Percentiles rank a stretch among this genome's conserved stretches.
Conservation (phyloP, 1,140 invertebrate genomes). For the Glossosoma conforme region DNA sequence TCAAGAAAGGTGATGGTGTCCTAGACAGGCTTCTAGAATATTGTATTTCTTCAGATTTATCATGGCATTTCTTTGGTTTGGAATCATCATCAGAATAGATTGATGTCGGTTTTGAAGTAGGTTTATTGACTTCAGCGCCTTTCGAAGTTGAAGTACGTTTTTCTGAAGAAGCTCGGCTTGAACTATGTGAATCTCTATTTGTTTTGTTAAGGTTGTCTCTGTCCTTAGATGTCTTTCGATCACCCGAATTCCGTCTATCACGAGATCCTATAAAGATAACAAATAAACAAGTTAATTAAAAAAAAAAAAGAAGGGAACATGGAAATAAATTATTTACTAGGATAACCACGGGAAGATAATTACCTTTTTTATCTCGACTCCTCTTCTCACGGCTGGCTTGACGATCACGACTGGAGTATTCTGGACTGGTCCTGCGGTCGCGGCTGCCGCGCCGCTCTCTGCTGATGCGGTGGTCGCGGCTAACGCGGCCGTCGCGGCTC, state of each 20-base stretch:
- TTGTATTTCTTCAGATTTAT: conserved; percentile 30
- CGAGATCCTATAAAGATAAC: conserved; percentile 21
- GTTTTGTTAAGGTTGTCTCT: conserved; percentile 26
- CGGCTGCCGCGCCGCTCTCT: conserved; percentile 30
- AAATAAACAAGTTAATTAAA: background rate
- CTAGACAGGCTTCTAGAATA: conserved; percentile 69
- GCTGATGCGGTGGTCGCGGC: conserved; percentile 33
- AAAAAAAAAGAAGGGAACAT: background rate
- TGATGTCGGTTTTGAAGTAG: conserved; percentile 32
- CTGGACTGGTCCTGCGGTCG: conserved; percentile 32
- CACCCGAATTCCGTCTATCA: conserved; percentile 31
- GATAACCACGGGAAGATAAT: background rate
- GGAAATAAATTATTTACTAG: background rate
- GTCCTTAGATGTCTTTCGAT: conserved; percentile 22
- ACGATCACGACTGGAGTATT: conserved; percentile 20
- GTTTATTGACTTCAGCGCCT: conserved; percentile 33
- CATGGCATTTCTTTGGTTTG: conserved; percentile 33
- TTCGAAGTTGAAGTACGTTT: conserved; percentile 35
- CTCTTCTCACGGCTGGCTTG: conserved; percentile 18
- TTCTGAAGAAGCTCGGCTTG: conserved; percentile 48
- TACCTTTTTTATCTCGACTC: background rate
- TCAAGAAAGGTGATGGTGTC: conserved; percentile 74
- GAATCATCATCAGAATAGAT: conserved; percentile 45
- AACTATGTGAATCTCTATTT: conserved; percentile 32
- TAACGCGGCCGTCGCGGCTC: conserved; percentile 19